phyloP scores from a whole-genome alignment of 2,113 vertebrate genomes.

The Channa maculata region DNA sequence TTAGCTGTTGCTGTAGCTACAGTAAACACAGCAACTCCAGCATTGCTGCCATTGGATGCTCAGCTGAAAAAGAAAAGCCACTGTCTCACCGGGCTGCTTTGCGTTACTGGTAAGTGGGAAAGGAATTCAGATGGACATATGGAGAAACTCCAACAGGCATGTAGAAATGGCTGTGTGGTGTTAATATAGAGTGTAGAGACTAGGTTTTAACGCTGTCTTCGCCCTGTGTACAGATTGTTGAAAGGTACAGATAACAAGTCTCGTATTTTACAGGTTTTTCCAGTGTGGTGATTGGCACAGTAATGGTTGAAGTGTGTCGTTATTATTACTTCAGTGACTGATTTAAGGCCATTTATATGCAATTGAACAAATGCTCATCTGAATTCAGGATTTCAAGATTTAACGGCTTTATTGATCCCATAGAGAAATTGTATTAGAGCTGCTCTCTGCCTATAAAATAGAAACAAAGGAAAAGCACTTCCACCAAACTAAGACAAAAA shows the following conservation, averaged over 20 bases:
- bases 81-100: slow-evolving; percentile 18
- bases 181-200: background rate
- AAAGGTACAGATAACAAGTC: background rate
- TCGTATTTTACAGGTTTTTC: background rate
- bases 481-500: too few relatives aligned
- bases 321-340: background rate
- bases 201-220: too few relatives aligned
- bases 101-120: slow-evolving; percentile 47
- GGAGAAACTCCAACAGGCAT: too few relatives aligned
- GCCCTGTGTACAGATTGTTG: background rate
- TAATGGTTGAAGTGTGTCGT: too few relatives aligned
- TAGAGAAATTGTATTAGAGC: too few relatives aligned
- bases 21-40: background rate
- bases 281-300: background rate
- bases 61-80: background rate
- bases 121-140: background rate
- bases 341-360: too few relatives aligned
- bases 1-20: slow-evolving; percentile 14
- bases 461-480: too few relatives aligned
- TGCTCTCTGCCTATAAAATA: too few relatives aligned
- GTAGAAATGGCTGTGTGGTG: background rate
- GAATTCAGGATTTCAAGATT: too few relatives aligned
- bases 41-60: background rate
- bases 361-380: too few relatives aligned
- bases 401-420: too few relatives aligned